Base-by-base conservation (phyloP, 1,140 invertebrate species). In the Drosophila prosaltans region DNA sequence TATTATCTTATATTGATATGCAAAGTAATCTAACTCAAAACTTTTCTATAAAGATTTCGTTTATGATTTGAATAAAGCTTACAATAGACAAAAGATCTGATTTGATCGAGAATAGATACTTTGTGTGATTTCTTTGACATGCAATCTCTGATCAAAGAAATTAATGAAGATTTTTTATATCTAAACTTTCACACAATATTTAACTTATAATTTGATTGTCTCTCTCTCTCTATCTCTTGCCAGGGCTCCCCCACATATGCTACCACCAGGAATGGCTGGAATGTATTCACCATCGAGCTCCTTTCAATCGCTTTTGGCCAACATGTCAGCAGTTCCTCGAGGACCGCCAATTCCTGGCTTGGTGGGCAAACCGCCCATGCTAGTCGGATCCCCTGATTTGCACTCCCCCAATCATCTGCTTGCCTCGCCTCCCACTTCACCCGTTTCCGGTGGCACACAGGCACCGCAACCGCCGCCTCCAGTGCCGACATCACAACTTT, bases 221-320 rank as follows among this genome's bases (percentile, higher is more conserved):
- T 54, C 36, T 45, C 7, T n/a, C 9, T 28, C 21, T 51, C 45
- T 39, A 28, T 51, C n/a, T 7, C 8, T 57, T 91, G 94, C 94
- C 81, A 94, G 95, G 40, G 93, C 94, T 1, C 94, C 94, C 26
- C 91, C 94, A 11, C 93, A 94, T 4, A 93, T 96, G 11, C 92
- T 96, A 28, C 95, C 95, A 1, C 94, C 95, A 1, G 94, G 94
- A 9, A 95, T 96, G 82, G 93, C 93, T 6, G 89, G 93, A 0
- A 93, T 96, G 54, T 95, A 95, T 75, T 94, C 95, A 45, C 94
- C 95, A 3, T 94, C 94, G 3, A 94, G 95, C 16, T 97, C 97
- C 21, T 97, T 97, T 92, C 97, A 97, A 90, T 96, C 95, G 26
- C 93, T 98, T 0, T 92, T 98, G 65, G 97, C 97, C 6, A 97